Base-by-base conservation (phyloP, 2,888 invertebrate genomes). In the Sericinus montela region DNA sequence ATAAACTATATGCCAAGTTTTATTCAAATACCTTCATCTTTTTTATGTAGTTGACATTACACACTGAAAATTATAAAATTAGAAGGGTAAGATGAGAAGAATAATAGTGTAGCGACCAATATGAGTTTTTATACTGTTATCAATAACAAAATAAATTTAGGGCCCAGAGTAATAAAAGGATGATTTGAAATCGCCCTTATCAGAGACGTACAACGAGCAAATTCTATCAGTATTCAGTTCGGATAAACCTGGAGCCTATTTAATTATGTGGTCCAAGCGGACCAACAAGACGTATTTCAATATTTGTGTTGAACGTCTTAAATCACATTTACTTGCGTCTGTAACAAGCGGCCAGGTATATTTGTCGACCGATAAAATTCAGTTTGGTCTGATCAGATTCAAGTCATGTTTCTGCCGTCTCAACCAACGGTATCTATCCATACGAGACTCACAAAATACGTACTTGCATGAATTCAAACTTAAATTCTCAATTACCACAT, bases 291-390 rank as follows among this genome's bases (percentile, higher is more conserved):
- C 75, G 71, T 67, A 73, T 72, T 72, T 75, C 75, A 83, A 80
- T 84, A 81, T 86, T 88, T 86, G 85, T 79, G 71, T 83, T 80
- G 71, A 69, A 58, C 69, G 74, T 80, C 86, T 80, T 82, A 85
- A 87, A 87, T 86, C 79, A 79, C 77, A 87, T 88, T 86, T 80
- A 64, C 68, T 69, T 69, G 69, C 68, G 65, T 61, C 67, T 65
- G 77, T 80, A 78, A 83, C 84, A 75, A 81, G 72, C 70, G 74
- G 70, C 57, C 82, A 84, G 83, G 85, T 83, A 76, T 79, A 72
- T 80, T 76, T 78, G 79, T 66, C 58, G 68, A 67, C 65, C 67
- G 73, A 80, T 82, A 75, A 79, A 80, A 81, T 83, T 79, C 78
- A 80, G 80, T 85, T 83, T 76, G 65, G 56, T 59, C 64, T 70